Evolutionary conservation across 2,888 invertebrate genomes (phyloP).

Genomic region (Ormyrus pomaceus): DNA sequence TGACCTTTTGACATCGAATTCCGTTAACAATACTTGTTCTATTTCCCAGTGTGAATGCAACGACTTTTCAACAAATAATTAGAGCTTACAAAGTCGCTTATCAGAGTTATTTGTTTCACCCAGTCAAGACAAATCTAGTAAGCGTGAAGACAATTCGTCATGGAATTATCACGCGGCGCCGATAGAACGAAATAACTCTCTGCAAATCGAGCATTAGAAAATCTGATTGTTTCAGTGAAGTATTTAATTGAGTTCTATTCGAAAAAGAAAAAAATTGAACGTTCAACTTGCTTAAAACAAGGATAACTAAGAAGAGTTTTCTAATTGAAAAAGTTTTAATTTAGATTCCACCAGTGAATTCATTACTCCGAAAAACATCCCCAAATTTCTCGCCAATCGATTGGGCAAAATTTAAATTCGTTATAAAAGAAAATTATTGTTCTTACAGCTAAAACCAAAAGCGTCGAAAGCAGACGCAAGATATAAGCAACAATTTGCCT

Average conservation of each 20-base stretch:
- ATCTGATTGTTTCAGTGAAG: conserved; percentile 39
- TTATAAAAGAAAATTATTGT: neutral
- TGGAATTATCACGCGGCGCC: neutral
- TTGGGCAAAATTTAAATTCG: neutral
- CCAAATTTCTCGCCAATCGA: too few relatives aligned
- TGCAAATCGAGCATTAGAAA: conserved; percentile 38
- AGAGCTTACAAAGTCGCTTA: neutral
- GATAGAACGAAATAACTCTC: neutral
- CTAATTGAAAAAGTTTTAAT: conserved; percentile 46
- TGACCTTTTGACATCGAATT: too few relatives aligned
- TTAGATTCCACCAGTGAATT: conserved; percentile 8
- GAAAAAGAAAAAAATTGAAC: conserved; percentile 12
- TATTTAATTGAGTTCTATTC: conserved; percentile 37
- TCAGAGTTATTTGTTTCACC: neutral
- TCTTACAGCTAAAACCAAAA: too few relatives aligned
- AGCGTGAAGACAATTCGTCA: too few relatives aligned
- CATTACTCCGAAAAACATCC: neutral
- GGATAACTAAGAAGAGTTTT: conserved; percentile 7
- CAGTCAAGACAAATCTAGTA: too few relatives aligned
- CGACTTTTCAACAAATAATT: conserved; percentile 32
- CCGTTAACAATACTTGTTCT: too few relatives aligned
- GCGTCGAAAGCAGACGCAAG: neutral
- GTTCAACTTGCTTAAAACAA: neutral
- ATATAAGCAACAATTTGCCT: neutral
- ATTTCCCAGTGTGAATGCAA: neutral